Conservation (phyloP, 2,888 invertebrate species). For the Dexiosoma caninum region DNA sequence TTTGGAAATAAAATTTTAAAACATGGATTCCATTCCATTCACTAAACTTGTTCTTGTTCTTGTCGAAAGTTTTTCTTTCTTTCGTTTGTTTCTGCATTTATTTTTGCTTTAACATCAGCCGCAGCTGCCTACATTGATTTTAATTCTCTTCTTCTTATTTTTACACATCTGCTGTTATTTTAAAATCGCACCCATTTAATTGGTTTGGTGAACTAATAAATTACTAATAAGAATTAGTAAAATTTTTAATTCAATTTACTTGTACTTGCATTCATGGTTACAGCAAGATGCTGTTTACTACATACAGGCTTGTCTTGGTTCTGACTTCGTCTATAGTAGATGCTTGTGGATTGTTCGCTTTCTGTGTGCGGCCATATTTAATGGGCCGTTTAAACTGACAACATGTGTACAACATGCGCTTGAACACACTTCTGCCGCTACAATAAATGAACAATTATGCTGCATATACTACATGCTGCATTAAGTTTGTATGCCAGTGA, state of each 20-base stretch:
- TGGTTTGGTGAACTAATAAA: constrained; percentile 38
- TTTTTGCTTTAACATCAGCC: background rate
- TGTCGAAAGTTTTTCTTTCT: too few relatives aligned
- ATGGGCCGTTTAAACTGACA: constrained; percentile 21
- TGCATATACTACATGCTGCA: background rate
- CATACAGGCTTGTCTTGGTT: background rate
- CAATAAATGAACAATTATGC: constrained; percentile 42
- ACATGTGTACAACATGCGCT: constrained; percentile 28
- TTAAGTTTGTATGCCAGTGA: too few relatives aligned
- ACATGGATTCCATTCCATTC: background rate
- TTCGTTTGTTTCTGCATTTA: too few relatives aligned
- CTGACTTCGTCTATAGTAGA: background rate
- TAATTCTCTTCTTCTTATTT: background rate
- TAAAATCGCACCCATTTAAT: background rate
- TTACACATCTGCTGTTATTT: background rate
- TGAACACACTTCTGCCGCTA: background rate
- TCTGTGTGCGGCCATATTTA: constrained; percentile 5
- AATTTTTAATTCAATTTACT: constrained; percentile 33
- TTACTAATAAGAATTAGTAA: constrained; percentile 24
- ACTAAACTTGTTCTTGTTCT: background rate
- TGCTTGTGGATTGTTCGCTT: background rate
- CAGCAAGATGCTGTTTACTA: too few relatives aligned
- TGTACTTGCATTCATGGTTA: background rate
- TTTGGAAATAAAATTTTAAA: background rate
- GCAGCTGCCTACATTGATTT: background rate